Evolutionary conservation across 2,888 invertebrate genomes (phyloP).

Genomic region (Nomada fabriciana): DNA sequence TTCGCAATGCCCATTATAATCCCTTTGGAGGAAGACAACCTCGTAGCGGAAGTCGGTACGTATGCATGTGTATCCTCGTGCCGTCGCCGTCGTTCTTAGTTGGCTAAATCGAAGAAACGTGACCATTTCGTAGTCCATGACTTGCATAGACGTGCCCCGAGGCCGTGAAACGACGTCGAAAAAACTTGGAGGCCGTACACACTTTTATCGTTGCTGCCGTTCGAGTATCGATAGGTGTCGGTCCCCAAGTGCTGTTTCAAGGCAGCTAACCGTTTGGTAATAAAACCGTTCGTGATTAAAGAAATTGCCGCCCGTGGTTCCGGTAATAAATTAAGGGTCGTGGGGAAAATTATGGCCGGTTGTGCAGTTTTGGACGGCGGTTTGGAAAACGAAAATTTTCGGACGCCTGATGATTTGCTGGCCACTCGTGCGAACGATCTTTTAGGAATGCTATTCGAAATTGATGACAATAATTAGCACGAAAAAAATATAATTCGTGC

Average conservation of each 20-base stretch:
- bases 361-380: not conserved
- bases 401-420: too few relatives aligned
- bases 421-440: not conserved
- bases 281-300: slow-evolving; percentile 20
- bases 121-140: slow-evolving; percentile 46
- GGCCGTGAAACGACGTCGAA: slow-evolving; percentile 13
- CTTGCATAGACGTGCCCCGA: slow-evolving; percentile 43
- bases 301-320: not conserved
- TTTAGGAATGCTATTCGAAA: not conserved
- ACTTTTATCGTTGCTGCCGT: slow-evolving; percentile 23
- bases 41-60: slow-evolving; percentile 40
- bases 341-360: not conserved
- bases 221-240: slow-evolving; percentile 13
- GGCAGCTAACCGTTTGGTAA: slow-evolving; percentile 17
- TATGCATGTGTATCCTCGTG: slow-evolving; percentile 13
- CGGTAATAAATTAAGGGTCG: slow-evolving; percentile 6
- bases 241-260: not conserved
- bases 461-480: not conserved
- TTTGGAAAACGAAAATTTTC: not conserved
- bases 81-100: slow-evolving; percentile 18
- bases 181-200: not conserved
- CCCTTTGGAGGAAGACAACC: slow-evolving; percentile 47
- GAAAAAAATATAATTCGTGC: not conserved
- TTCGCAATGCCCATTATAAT: slow-evolving; percentile 25
- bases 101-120: slow-evolving; percentile 55